Evolutionary conservation across 1,140 invertebrate genomes (phyloP), one percentile per base, ranked within the genome.

Genomic region (Aethina tumida): DNA sequence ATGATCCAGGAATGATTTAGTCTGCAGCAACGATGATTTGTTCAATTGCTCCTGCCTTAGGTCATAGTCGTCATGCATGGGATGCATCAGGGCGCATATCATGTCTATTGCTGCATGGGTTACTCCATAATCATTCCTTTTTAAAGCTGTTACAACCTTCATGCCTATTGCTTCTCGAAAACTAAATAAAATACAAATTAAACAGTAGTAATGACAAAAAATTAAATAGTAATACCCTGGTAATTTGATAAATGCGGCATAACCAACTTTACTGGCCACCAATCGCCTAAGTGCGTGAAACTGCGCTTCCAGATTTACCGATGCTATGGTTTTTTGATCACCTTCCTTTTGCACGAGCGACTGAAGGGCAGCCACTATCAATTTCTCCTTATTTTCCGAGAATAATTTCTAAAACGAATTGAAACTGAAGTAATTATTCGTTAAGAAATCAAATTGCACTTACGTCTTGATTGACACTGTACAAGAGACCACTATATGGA

Each of bases 311-410:
- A 96, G 60, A 51, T 93, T 82, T 20, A 65, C 71, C 63, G 71
- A 73, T 9, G 66, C 72, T 34, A 75, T 58, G 21, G 53, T 41
- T 50, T 50, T 71, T 61, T 79, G 67, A 37, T 84, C 72, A 51
- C 82, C 65, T 60, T 84, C 74, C 62, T 77, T 74, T 52, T 72
- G 79, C 4, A 88, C 74, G 36, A 94, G 70, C 5, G 77, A 71
- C 57, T 77, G 80, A 47, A 89, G 60, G 21, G 85, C 90, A 40
- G 67, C 77, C 47, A 78, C 77, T 49, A 99, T 98, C 28, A 96
- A 67, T 63, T 95, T 95, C 62, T 97, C 95, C 65, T 98, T 99
- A 65, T 97, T 99, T 66, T 98, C 94, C 7, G 92, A 82, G 74
- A 99, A 99, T 35, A 98, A 69, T 43, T 91, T 82, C 82, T 88